Percentiles rank a stretch among this genome's conserved stretches.
These are phyloP conservation scores for Telenomus remus DNA, from an alignment of 1,140 invertebrate genomes.

Conservation along the genomic window DNA sequence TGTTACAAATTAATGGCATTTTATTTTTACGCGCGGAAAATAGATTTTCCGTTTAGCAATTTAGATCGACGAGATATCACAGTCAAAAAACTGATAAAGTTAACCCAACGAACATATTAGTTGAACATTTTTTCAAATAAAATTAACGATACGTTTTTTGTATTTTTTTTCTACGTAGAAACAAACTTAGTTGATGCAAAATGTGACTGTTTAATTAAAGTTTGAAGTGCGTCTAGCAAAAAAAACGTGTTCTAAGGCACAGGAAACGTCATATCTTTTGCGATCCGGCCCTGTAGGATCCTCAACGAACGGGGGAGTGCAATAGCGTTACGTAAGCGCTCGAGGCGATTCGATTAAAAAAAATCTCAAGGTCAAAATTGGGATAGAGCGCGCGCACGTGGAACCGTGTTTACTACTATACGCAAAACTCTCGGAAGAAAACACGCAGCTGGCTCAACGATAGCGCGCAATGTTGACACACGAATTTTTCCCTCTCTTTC, in stretches of 20 bases:
- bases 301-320: conserved; percentile 25
- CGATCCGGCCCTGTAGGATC: conserved; percentile 36
- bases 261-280: conserved; percentile 25
- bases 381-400: conserved; percentile 25
- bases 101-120: neutral
- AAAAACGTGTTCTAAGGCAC: neutral
- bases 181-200: neutral
- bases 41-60: neutral
- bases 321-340: conserved; percentile 36
- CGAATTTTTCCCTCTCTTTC: conserved; percentile 10
- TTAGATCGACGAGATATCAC: neutral
- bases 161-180: too few species aligned
- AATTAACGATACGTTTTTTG: too few species aligned
- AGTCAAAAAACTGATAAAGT: neutral
- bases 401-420: conserved; percentile 26
- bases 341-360: conserved; percentile 37
- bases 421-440: conserved; percentile 22
- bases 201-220: neutral
- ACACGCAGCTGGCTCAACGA: conserved; percentile 12
- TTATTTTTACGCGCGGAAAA: conserved; percentile 1
- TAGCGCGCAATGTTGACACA: conserved; percentile 14
- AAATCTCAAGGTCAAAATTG: conserved; percentile 43
- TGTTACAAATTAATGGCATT: neutral
- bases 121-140: neutral
- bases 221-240: neutral